Evolutionary conservation across 2,888 invertebrate genomes (phyloP), one percentile per base, ranked within the genome.

Genomic region (Argynnis bischoffii): DNA sequence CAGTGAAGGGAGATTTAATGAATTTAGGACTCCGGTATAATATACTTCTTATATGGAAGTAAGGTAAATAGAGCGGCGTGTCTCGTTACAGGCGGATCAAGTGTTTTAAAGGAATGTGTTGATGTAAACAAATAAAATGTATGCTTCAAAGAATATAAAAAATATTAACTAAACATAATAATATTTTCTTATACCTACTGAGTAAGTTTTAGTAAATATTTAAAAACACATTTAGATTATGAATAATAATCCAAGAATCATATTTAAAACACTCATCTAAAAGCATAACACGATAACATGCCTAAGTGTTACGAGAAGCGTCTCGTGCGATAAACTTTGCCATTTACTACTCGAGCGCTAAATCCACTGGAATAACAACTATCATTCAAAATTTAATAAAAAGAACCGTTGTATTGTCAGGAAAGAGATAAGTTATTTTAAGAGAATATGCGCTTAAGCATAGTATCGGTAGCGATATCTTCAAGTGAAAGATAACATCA

Each of bases 271-370:
- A 61, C 35, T 35, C 16, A 21, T 59, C 54, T 54, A 35, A 60
- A 68, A 68, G 68, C 68, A 16, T 41, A 41, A 41, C 11, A 31
- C 55, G 50, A 68, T 55, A 59, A 64, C 55, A 61, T 61, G 61
- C 50, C 66, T 41, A 61, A 55, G 15, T 31, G n/a, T 55, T 55
- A 46, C 46, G 21, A 51, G 35, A 53, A 41, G 55, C 61, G 41
- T 21, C 14, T 67, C 26, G 55, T 53, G 55, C 41, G 63, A 63
- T 57, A 57, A 31, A 53, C 47, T 54, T 55, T 31, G 54, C 47
- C 50, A 46, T 57, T 18, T 46, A 31, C 59, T 66, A 66, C 55
- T 48, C 41, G 3, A 66, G 31, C 48, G 35, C 48, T 60, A 66
- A 66, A 59, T 15, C 15, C 26, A 59, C 31, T 48, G n/a, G 26